Conservation (phyloP, 2,113 vertebrate genomes). For the Paramormyrops kingsleyae region DNA sequence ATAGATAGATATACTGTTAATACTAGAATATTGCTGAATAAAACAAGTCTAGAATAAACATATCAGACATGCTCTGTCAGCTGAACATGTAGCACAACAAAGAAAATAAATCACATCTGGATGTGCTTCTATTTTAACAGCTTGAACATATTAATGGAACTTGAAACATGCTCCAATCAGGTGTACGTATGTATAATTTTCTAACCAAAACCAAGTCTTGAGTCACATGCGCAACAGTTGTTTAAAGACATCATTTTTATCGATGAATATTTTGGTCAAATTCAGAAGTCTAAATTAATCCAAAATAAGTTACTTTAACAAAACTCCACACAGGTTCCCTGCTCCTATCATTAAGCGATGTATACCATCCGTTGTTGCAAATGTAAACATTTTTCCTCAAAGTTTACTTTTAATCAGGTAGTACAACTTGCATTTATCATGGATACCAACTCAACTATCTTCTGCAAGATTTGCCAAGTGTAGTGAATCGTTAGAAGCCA, state of each 20-base stretch:
- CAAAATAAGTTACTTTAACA: neutral
- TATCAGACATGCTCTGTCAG: neutral
- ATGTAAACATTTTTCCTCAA: neutral
- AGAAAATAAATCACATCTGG: neutral
- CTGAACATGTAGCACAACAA: neutral
- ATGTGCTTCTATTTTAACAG: neutral
- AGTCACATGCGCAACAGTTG: neutral
- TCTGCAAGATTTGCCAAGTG: neutral
- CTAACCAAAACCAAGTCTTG: neutral
- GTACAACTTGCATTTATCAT: neutral
- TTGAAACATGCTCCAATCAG: neutral
- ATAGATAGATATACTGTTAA: neutral
- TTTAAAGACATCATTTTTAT: neutral
- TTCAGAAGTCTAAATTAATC: neutral
- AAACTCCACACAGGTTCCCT: neutral
- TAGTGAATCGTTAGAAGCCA: neutral
- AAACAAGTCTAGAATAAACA: neutral
- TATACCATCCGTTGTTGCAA: neutral
- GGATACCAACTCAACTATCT: neutral
- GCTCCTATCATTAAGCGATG: neutral
- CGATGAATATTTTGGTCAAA: neutral
- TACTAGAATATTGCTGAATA: neutral
- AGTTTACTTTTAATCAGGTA: neutral
- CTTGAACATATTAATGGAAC: neutral
- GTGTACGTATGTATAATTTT: neutral